phyloP scores from a whole-genome alignment of 2,113 vertebrate species.

The Formicarius rufipectus region DNA sequence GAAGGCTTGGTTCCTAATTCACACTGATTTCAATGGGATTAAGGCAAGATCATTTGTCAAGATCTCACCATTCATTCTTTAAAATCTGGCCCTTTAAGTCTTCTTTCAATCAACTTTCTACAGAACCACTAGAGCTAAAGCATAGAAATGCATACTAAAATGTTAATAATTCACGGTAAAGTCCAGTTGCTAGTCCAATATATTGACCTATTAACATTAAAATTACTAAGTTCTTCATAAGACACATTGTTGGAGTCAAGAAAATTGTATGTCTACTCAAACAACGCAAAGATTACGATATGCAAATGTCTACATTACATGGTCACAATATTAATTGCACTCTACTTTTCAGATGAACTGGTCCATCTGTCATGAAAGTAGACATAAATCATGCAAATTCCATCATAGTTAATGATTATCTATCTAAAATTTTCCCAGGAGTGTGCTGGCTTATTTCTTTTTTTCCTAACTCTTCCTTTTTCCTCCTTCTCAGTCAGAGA shows the following conservation, averaged over 20 bases:
- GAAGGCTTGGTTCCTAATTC: neutral
- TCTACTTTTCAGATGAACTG: neutral
- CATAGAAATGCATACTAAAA: neutral
- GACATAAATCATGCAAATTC: neutral
- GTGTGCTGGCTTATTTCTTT: neutral
- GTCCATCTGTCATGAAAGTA: neutral
- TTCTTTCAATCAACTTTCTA: neutral
- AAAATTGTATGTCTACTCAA: neutral
- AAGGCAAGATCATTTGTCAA: conserved; percentile 18
- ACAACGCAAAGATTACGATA: neutral
- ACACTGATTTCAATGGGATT: neutral
- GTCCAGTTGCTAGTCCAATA: neutral
- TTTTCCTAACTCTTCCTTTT: neutral
- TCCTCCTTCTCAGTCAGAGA: neutral
- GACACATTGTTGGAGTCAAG: neutral
- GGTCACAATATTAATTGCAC: neutral
- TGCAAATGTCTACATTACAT: neutral
- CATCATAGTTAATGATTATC: neutral
- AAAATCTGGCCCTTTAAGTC: neutral
- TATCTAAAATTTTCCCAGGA: neutral
- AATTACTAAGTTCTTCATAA: neutral
- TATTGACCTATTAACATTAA: neutral
- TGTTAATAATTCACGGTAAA: conserved; percentile 5
- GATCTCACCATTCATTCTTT: neutral
- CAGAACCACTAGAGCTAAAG: neutral